phyloP scores from a whole-genome alignment of 2,888 invertebrate genomes.

The Ophioninae sp. region DNA sequence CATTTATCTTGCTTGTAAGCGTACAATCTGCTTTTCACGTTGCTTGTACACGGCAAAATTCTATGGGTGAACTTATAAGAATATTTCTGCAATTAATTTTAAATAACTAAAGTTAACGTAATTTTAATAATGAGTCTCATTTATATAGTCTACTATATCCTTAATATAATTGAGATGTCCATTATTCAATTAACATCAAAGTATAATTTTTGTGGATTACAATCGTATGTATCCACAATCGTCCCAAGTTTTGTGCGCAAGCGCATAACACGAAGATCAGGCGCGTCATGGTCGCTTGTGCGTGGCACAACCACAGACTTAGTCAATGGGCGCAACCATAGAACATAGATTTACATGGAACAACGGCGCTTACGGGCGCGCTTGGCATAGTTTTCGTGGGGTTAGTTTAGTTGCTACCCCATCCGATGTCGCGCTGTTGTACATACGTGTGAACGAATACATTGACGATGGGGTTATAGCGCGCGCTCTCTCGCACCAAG shows the following conservation, averaged over 20 bases:
- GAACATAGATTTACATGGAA: too few relatives aligned
- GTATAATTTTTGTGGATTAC: background rate
- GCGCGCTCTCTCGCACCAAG: too few relatives aligned
- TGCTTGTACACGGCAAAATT: background rate
- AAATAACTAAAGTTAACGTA: background rate
- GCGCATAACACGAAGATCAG: background rate
- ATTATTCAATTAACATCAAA: background rate
- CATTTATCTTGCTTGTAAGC: background rate
- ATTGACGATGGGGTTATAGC: too few relatives aligned
- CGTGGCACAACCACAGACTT: constrained; percentile 24
- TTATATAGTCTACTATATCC: background rate
- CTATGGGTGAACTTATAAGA: background rate
- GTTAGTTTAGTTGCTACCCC: too few relatives aligned
- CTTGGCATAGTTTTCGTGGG: too few relatives aligned
- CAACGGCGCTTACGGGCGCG: too few relatives aligned
- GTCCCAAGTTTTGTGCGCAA: background rate
- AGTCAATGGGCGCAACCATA: too few relatives aligned
- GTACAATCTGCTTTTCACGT: background rate
- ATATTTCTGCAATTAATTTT: background rate
- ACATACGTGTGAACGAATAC: too few relatives aligned
- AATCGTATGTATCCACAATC: background rate
- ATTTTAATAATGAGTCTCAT: background rate
- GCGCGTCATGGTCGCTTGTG: background rate
- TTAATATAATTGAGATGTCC: background rate
- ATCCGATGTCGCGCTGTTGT: too few relatives aligned